Percentiles rank a stretch among this genome's conserved stretches.
Conservation (phyloP, 2,888 invertebrate genomes). For the Deilephila elpenor region DNA sequence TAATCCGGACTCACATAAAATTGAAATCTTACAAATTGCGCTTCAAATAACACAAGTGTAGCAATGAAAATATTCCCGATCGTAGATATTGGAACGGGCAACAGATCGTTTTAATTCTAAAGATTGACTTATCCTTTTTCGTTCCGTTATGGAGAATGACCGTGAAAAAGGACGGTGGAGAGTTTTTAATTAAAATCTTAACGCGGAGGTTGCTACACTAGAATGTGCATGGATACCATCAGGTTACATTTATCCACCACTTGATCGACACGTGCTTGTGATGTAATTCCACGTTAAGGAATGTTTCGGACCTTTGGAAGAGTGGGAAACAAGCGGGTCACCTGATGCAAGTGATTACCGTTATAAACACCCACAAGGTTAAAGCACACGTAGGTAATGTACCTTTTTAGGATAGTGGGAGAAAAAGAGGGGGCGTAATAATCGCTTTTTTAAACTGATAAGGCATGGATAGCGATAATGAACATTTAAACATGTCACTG, state of each 20-base stretch:
- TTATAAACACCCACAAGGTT: no score
- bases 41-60: no score
- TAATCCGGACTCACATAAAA: no score
- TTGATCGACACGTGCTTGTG: conserved; percentile 13
- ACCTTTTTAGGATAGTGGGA: no score
- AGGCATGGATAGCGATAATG: no score
- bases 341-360: no score
- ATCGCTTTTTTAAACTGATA: no score
- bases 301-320: neutral
- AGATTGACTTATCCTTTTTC: conserved; percentile 17
- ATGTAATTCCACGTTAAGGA: neutral
- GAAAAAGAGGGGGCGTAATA: no score
- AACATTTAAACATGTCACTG: no score
- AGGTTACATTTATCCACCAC: neutral
- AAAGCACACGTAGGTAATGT: no score
- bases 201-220: neutral
- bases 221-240: conserved; percentile 15
- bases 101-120: conserved; percentile 18
- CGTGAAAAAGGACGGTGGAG: conserved; percentile 19
- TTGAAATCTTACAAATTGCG: no score
- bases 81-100: conserved; percentile 3
- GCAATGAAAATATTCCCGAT: neutral
- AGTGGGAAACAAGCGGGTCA: neutral
- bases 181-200: conserved; percentile 17
- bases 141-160: conserved; percentile 1